Evolutionary conservation across 2,113 vertebrate genomes (phyloP).

Genomic region (Pseudolaguvia tuberculata): DNA sequence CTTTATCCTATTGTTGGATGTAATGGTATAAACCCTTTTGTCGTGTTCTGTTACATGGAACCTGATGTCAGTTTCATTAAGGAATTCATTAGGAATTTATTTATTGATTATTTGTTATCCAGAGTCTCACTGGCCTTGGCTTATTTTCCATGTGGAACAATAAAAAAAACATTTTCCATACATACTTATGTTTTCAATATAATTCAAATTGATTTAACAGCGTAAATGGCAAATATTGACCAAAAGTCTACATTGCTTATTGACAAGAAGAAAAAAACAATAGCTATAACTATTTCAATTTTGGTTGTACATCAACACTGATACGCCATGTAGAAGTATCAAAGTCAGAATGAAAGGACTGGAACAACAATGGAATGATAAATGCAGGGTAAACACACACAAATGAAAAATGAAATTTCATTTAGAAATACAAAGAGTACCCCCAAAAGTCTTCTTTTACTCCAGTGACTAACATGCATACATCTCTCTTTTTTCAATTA

Average conservation of each 20-base stretch:
- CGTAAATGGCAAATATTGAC: too few species aligned
- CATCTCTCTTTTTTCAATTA: neutral
- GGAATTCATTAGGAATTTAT: too few species aligned
- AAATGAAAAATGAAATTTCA: constrained; percentile 45
- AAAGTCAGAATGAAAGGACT: neutral
- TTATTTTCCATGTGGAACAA: too few species aligned
- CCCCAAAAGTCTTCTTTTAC: neutral
- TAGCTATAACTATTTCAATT: neutral
- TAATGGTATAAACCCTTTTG: neutral
- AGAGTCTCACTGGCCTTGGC: too few species aligned
- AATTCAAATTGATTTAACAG: too few species aligned
- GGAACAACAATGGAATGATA: constrained; percentile 4
- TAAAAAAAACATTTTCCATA: too few species aligned
- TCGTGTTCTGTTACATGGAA: too few species aligned
- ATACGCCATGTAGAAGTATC: neutral
- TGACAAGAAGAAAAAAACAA: neutral
- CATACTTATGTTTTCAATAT: too few species aligned
- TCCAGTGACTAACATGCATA: neutral
- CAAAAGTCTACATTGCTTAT: too few species aligned
- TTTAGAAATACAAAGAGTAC: neutral
- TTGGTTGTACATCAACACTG: neutral
- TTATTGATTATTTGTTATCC: too few species aligned
- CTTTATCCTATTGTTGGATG: neutral
- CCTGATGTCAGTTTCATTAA: too few species aligned
- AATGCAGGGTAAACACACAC: constrained; percentile 48